Conservation (phyloP, 2,888 invertebrate species). For the Athetis lepigone region DNA sequence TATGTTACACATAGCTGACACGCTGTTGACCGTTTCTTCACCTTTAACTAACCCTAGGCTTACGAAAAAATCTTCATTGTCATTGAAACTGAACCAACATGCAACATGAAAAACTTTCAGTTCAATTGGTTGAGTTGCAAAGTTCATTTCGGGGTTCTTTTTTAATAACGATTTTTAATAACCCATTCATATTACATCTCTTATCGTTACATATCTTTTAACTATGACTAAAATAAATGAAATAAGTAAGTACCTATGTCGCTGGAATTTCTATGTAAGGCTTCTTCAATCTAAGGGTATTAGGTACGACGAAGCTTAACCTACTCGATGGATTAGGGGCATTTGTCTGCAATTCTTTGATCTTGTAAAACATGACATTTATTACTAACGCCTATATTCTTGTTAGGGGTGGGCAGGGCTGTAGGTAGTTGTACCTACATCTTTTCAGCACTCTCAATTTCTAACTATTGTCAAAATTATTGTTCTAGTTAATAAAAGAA, state of each 20-base stretch:
- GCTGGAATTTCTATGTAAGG: constrained; percentile 11
- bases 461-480: neutral
- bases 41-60: too few relatives aligned
- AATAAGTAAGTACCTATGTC: neutral
- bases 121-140: too few relatives aligned
- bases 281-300: constrained; percentile 39
- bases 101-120: too few relatives aligned
- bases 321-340: constrained; percentile 56
- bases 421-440: neutral
- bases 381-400: neutral
- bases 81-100: too few relatives aligned
- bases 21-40: too few relatives aligned
- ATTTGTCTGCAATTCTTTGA: constrained; percentile 34
- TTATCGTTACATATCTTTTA: neutral
- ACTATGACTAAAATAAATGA: constrained; percentile 17
- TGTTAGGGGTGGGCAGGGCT: neutral
- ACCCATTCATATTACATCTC: neutral
- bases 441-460: neutral
- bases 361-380: constrained; percentile 16
- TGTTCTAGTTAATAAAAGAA: too few relatives aligned
- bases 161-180: too few relatives aligned
- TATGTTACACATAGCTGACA: too few relatives aligned
- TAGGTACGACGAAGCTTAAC: constrained; percentile 47
- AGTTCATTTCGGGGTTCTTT: too few relatives aligned
- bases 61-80: too few relatives aligned